Conservation (phyloP, 2,113 vertebrate genomes). For the Scortum barcoo region DNA sequence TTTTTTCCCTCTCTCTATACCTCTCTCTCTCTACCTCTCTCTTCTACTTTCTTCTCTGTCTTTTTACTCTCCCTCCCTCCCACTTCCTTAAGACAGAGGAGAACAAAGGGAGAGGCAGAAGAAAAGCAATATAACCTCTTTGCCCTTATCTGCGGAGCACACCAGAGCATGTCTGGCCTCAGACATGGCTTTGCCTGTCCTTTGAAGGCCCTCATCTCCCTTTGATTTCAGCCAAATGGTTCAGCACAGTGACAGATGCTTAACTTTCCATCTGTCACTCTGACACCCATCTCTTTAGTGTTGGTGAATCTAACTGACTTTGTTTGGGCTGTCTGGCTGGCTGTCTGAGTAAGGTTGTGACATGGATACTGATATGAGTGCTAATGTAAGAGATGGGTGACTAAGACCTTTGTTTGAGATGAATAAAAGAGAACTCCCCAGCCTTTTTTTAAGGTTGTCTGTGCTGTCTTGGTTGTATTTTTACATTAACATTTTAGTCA, state of each 20-base stretch:
- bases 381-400: slow-evolving; percentile 52
- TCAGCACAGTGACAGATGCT: slow-evolving; percentile 72
- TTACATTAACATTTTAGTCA: slow-evolving; percentile 46
- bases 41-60: slow-evolving; percentile 7
- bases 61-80: slow-evolving; percentile 15
- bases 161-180: slow-evolving; percentile 74
- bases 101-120: slow-evolving; percentile 73
- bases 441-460: slow-evolving; percentile 24
- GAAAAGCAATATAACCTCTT: slow-evolving; percentile 78
- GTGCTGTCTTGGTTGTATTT: slow-evolving; percentile 36
- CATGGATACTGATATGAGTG: slow-evolving; percentile 63
- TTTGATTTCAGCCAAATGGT: slow-evolving; percentile 79
- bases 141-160: slow-evolving; percentile 66
- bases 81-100: slow-evolving; percentile 61
- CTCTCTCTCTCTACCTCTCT: slow-evolving; percentile 10
- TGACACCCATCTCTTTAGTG: slow-evolving; percentile 72
- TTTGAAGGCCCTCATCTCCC: slow-evolving; percentile 78
- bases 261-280: slow-evolving; percentile 75
- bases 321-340: slow-evolving; percentile 68
- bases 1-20: not conserved
- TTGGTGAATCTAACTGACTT: slow-evolving; percentile 69
- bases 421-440: slow-evolving; percentile 44
- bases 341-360: slow-evolving; percentile 58
- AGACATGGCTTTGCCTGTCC: slow-evolving; percentile 65
- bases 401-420: slow-evolving; percentile 32